Evolutionary conservation across 1,140 invertebrate species (phyloP).

Genomic region (Zaprionus ornatus): DNA sequence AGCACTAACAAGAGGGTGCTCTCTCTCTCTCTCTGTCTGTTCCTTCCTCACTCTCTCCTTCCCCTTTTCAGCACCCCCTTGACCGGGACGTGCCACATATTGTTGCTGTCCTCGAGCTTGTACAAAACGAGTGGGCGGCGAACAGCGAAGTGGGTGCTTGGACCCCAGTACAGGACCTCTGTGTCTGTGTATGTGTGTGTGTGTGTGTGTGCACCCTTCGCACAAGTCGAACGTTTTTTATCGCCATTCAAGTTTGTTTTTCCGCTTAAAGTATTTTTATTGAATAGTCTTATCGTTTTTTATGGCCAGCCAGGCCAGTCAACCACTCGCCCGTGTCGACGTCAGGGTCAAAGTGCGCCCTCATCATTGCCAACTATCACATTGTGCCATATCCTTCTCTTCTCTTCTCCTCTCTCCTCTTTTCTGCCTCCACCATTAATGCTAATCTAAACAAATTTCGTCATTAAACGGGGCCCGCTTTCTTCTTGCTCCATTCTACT

Average conservation of each 20-base stretch:
- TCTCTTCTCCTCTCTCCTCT: constrained; percentile 32
- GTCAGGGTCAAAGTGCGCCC: constrained; percentile 4
- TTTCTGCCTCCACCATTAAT: constrained; percentile 55
- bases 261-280: constrained; percentile 84
- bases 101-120: constrained; percentile 44
- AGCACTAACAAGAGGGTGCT: constrained; percentile 36
- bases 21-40: too few relatives aligned
- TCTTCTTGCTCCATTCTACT: constrained; percentile 34
- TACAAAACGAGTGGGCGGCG: constrained; percentile 56
- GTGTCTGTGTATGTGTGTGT: background rate
- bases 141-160: background rate
- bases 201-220: constrained; percentile 27
- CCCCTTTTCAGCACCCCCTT: background rate
- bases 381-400: constrained; percentile 12
- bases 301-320: constrained; percentile 69
- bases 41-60: background rate
- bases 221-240: constrained; percentile 51
- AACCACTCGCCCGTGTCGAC: constrained; percentile 48
- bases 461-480: constrained; percentile 57
- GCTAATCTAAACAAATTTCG: constrained; percentile 83
- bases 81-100: constrained; percentile 38
- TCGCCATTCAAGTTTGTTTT: constrained; percentile 82
- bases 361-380: constrained; percentile 25
- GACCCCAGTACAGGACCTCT: constrained; percentile 7
- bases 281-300: constrained; percentile 80